Evolutionary conservation across 2,113 vertebrate genomes (phyloP).

Genomic region (Dissostichus mawsoni): DNA sequence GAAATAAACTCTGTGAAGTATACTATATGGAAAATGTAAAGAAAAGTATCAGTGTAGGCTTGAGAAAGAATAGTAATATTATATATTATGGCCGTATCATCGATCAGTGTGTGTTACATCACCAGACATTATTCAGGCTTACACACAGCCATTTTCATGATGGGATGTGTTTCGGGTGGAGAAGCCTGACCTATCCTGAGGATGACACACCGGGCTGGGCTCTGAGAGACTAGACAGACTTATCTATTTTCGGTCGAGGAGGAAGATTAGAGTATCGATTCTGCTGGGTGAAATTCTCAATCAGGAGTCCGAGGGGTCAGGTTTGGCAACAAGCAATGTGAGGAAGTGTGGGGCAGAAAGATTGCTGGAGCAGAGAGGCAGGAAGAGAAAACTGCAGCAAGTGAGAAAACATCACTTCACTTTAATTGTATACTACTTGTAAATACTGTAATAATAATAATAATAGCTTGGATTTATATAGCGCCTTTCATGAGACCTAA

Average conservation of each 20-base stretch:
- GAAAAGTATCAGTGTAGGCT: too few relatives aligned
- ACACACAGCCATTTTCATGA: slow-evolving; percentile 5
- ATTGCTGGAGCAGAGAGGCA: slow-evolving; percentile 12
- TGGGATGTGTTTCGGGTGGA: slow-evolving; percentile 3
- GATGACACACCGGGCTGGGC: slow-evolving; percentile 6
- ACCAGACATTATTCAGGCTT: not conserved
- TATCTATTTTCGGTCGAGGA: slow-evolving; percentile 41
- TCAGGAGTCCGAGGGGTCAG: slow-evolving; percentile 40
- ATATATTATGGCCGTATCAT: not conserved
- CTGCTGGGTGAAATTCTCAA: slow-evolving; percentile 67
- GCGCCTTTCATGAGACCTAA: too few relatives aligned
- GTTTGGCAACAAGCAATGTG: slow-evolving; percentile 21
- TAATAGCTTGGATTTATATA: too few relatives aligned
- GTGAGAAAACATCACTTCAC: not conserved
- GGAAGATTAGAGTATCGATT: slow-evolving; percentile 77
- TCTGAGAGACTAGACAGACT: slow-evolving; percentile 16
- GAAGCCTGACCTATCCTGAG: slow-evolving; percentile 25
- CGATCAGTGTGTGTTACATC: not conserved
- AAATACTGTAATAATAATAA: too few relatives aligned
- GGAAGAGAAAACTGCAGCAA: not conserved
- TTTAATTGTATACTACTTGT: too few relatives aligned
- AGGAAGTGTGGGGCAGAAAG: slow-evolving; percentile 37
- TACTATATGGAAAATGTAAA: too few relatives aligned
- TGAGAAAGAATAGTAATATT: not conserved
- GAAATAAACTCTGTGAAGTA: too few relatives aligned